Base-by-base conservation (phyloP, 2,888 invertebrate species). In the Iselma pallidipennis region DNA sequence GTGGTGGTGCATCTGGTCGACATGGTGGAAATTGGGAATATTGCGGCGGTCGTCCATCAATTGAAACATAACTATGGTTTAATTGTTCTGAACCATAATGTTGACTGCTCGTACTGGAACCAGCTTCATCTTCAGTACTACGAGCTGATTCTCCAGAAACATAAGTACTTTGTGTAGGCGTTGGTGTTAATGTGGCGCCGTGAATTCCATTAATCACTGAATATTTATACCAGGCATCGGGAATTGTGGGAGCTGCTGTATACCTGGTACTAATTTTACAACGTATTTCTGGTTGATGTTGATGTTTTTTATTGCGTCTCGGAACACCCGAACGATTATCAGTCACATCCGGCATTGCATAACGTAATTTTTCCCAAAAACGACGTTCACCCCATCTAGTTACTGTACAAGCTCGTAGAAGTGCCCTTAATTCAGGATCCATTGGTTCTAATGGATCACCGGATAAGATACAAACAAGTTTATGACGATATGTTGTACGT, bases 351-450 rank as follows among this genome's bases (percentile, higher is more conserved):
- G 92, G 90, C 84, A 93, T 87, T 61, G 90, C 87, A 77, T 86
- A 88, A 66, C 90, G 85, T 66, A 95, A 85, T 80, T 91, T 91
- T 74, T 92, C 91, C 94, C 94, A 95, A 82, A 95, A 95, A 67
- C 91, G 85, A 55, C 89, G 88, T 76, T 94, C 93, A 67, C 87
- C 89, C 88, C 90, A 91, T 61, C 89, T 86, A 71, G 89, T 85
- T 74, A 87, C 88, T 55, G 87, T 86, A 83, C 90, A 86, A 81
- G 90, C 89, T 78, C 89, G 87, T 42, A 91, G 83, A 60, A 91
- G 83, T 73, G 88, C 86, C 80, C 91, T 89, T 57, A 94, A 82
- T 76, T 92, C 92, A 48, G 90, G 88, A 76, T 91, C 92, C 74
- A 91, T 87, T 71, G 87, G 86, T 77, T 89, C 88, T 42, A 89